phyloP scores from a whole-genome alignment of 2,113 vertebrate species.

The Amblyopsis rosae region DNA sequence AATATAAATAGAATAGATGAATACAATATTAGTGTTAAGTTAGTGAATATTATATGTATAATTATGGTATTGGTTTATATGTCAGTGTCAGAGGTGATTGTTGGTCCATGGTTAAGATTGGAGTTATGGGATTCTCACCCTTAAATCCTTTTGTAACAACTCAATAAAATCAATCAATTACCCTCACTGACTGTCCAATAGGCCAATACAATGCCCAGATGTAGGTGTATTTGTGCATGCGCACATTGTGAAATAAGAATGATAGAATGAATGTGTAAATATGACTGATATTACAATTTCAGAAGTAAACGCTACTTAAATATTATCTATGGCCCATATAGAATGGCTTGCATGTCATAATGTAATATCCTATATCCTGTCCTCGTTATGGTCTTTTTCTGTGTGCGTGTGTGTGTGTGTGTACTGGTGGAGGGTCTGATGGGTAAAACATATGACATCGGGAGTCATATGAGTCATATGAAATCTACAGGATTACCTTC shows the following conservation, averaged over 20 bases:
- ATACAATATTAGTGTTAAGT: too few relatives aligned
- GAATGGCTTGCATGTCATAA: slow-evolving; percentile 49
- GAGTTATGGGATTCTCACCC: neutral
- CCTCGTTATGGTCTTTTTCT: slow-evolving; percentile 1
- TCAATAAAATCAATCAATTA: slow-evolving; percentile 38
- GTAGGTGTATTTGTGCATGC: neutral
- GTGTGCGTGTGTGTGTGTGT: slow-evolving; percentile 9
- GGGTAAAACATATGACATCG: slow-evolving; percentile 63
- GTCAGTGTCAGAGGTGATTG: slow-evolving; percentile 11
- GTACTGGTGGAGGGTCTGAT: slow-evolving; percentile 43
- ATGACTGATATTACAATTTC: neutral
- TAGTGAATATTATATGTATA: too few relatives aligned
- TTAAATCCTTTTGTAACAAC: slow-evolving; percentile 4
- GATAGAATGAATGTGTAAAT: too few relatives aligned
- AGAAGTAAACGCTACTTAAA: slow-evolving; percentile 27
- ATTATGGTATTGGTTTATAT: neutral
- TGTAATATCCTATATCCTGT: slow-evolving; percentile 49
- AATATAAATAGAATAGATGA: too few relatives aligned
- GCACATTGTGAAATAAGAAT: neutral
- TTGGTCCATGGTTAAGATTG: neutral
- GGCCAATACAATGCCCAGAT: neutral
- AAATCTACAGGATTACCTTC: slow-evolving; percentile 68
- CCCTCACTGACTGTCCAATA: too few relatives aligned
- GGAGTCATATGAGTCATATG: slow-evolving; percentile 61
- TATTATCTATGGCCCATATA: slow-evolving; percentile 39